Percentiles rank a stretch among this genome's conserved stretches.
Conservation (phyloP, 2,888 invertebrate species). For the Apeira syringaria region DNA sequence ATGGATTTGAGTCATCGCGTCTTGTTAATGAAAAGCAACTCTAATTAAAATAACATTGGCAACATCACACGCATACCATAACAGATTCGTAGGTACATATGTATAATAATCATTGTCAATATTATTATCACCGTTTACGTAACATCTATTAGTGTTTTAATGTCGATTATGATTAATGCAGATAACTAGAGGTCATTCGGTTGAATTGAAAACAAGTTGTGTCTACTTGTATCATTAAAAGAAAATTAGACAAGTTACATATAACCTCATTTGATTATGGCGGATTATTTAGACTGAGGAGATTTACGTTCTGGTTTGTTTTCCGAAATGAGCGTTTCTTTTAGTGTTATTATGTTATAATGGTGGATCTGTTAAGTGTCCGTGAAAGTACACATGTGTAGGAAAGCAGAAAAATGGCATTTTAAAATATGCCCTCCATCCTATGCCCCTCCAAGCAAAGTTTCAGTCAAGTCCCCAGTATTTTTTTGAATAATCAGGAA, state of each 20-base stretch:
- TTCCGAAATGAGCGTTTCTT: too few relatives aligned
- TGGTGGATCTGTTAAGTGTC: too few relatives aligned
- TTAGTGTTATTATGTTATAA: too few relatives aligned
- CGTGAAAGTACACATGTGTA: too few relatives aligned
- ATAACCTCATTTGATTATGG: too few relatives aligned
- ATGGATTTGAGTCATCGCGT: slow-evolving; percentile 43
- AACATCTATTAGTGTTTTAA: slow-evolving; percentile 24
- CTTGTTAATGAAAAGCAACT: slow-evolving; percentile 34
- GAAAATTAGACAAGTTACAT: slow-evolving; percentile 11
- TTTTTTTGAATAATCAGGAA: too few relatives aligned
- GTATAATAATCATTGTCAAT: slow-evolving; percentile 46
- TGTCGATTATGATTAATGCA: slow-evolving; percentile 30
- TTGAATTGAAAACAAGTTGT: slow-evolving; percentile 25
- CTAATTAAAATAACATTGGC: slow-evolving; percentile 42
- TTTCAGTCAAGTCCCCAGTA: too few relatives aligned
- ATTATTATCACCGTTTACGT: slow-evolving; percentile 45
- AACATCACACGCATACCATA: slow-evolving; percentile 22
- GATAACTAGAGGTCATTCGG: slow-evolving; percentile 22
- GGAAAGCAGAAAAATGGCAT: too few relatives aligned
- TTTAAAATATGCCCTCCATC: too few relatives aligned
- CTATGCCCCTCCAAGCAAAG: too few relatives aligned
- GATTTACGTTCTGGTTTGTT: too few relatives aligned
- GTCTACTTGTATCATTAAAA: slow-evolving; percentile 15
- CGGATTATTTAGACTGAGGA: too few relatives aligned
- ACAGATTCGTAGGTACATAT: slow-evolving; percentile 24